Conservation (phyloP, 2,797 vertebrate species). For the Allenopithecus nigroviridis region DNA sequence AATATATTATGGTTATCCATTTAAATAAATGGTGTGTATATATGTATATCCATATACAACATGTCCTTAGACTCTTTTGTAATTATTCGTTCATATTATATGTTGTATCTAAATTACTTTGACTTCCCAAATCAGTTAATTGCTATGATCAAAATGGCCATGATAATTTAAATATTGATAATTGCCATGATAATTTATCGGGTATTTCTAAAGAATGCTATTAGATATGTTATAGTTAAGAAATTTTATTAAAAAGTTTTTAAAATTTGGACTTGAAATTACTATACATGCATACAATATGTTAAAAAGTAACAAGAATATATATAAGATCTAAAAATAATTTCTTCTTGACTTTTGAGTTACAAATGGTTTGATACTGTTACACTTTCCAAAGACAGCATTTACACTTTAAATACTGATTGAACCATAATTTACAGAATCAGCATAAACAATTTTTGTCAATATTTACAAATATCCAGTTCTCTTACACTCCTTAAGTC, state of each 20-base stretch:
- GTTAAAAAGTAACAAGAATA: not conserved
- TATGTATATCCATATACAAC: not conserved
- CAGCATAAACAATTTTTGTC: not conserved
- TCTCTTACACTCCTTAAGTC: not conserved
- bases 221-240: not conserved
- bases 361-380: not conserved
- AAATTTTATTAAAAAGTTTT: not conserved
- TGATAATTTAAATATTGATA: not conserved
- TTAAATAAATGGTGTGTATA: not conserved
- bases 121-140: not conserved
- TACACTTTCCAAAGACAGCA: not conserved
- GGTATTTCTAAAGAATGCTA: not conserved
- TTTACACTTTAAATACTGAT: not conserved
- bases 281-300: not conserved
- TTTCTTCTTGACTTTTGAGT: not conserved
- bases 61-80: not conserved
- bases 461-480: not conserved
- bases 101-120: not conserved
- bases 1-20: not conserved
- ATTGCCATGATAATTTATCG: not conserved
- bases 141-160: not conserved
- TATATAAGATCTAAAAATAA: not conserved
- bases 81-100: not conserved
- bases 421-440: not conserved
- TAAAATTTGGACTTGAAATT: not conserved